Conservation (phyloP, 2,797 vertebrate species). For the Takifugu ocellatus region DNA sequence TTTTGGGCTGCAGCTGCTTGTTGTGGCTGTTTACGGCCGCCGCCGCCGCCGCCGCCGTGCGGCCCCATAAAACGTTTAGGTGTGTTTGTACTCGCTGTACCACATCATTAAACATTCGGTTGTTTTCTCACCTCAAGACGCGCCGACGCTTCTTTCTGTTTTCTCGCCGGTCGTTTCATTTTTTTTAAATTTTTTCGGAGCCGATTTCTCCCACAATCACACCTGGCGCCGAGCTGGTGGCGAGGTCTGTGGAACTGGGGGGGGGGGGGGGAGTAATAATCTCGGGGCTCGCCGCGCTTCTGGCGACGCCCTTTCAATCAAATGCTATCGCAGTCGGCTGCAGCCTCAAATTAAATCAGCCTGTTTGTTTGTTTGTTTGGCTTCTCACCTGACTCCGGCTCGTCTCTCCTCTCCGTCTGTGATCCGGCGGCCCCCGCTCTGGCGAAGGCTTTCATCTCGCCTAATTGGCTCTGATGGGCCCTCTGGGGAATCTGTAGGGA, state of each 20-base stretch:
- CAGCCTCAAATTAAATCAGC: constrained; percentile 48
- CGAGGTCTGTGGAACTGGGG: no score
- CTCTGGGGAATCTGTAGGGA: constrained; percentile 32
- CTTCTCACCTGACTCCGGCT: constrained; percentile 60
- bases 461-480: constrained; percentile 66
- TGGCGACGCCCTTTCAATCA: no score
- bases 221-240: no score
- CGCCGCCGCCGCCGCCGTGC: constrained; percentile 20
- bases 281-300: no score
- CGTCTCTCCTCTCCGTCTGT: constrained; percentile 39
- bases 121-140: constrained; percentile 59
- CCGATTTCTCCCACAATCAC: background rate
- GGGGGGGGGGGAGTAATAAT: no score
- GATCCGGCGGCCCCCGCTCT: constrained; percentile 28
- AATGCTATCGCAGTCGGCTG: background rate
- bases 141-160: constrained; percentile 11
- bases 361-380: constrained; percentile 62
- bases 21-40: constrained; percentile 41
- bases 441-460: constrained; percentile 58
- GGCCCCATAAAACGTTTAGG: constrained; percentile 61
- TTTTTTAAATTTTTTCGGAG: constrained; percentile 20
- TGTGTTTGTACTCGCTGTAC: constrained; percentile 53
- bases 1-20: constrained; percentile 32
- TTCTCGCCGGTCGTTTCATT: constrained; percentile 21
- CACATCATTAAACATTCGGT: constrained; percentile 61